Conservation (phyloP, 2,888 invertebrate genomes). For the Troilus luridus region DNA sequence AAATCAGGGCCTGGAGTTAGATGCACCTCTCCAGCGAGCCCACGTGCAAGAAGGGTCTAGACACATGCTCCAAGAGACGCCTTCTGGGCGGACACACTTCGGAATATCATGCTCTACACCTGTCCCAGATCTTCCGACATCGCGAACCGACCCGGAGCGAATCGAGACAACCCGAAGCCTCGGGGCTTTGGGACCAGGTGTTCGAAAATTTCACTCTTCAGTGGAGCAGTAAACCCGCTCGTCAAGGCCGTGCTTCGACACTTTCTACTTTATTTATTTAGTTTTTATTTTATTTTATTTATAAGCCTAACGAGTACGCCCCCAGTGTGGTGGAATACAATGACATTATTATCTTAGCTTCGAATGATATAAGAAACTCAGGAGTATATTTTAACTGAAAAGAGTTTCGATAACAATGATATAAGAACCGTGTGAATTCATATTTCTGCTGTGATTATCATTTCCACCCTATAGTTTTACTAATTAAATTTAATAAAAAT, state of each 20-base stretch:
- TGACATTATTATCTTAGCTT: too few relatives aligned
- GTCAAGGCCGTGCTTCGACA: background rate
- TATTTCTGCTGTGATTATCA: too few relatives aligned
- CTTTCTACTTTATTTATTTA: background rate
- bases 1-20: background rate
- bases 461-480: too few relatives aligned
- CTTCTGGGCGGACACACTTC: background rate
- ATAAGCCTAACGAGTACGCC: too few relatives aligned
- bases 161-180: background rate
- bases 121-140: background rate
- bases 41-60: background rate
- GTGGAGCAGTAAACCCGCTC: slow-evolving; percentile 6
- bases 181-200: background rate
- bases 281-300: background rate
- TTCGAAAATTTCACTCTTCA: slow-evolving; percentile 3
- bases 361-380: too few relatives aligned
- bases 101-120: background rate
- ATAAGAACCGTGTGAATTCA: too few relatives aligned
- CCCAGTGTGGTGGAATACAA: too few relatives aligned
- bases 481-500: too few relatives aligned
- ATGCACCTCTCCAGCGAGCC: background rate
- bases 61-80: background rate
- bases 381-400: too few relatives aligned
- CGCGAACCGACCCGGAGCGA: background rate
- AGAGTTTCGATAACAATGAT: too few relatives aligned